Evolutionary conservation across 2,888 invertebrate species (phyloP).

Genomic region (Heliconius aoede): DNA sequence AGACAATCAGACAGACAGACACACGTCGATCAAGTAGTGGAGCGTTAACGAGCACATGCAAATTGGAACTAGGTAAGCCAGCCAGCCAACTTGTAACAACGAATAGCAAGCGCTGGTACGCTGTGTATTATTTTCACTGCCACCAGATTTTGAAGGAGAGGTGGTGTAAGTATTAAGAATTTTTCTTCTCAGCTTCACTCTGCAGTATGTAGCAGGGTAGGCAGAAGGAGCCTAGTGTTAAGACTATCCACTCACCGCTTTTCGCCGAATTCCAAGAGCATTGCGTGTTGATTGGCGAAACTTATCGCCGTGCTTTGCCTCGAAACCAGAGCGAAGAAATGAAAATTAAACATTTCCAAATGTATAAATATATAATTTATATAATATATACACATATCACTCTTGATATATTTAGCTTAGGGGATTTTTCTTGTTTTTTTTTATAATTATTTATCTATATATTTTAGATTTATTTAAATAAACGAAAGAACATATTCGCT

Average conservation of each 20-base stretch:
- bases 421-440: not conserved
- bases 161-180: not conserved
- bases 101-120: conserved; percentile 34
- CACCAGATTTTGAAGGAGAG: not conserved
- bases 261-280: too few relatives aligned
- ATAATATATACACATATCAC: too few relatives aligned
- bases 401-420: too few relatives aligned
- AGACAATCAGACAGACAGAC: conserved; percentile 70
- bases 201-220: too few relatives aligned
- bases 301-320: too few relatives aligned
- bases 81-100: conserved; percentile 38
- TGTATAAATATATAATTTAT: too few relatives aligned
- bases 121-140: conserved; percentile 26
- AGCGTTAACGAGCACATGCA: conserved; percentile 82
- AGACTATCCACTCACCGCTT: too few relatives aligned
- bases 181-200: too few relatives aligned
- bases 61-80: conserved; percentile 58
- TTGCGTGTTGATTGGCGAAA: too few relatives aligned
- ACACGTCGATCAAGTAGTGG: conserved; percentile 68
- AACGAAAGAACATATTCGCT: not conserved
- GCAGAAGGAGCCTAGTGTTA: too few relatives aligned
- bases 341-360: too few relatives aligned
- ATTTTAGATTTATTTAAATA: not conserved
- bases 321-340: too few relatives aligned
- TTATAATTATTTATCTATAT: not conserved